phyloP scores from a whole-genome alignment of 2,888 invertebrate genomes.

The Clepsis dumicolana region DNA sequence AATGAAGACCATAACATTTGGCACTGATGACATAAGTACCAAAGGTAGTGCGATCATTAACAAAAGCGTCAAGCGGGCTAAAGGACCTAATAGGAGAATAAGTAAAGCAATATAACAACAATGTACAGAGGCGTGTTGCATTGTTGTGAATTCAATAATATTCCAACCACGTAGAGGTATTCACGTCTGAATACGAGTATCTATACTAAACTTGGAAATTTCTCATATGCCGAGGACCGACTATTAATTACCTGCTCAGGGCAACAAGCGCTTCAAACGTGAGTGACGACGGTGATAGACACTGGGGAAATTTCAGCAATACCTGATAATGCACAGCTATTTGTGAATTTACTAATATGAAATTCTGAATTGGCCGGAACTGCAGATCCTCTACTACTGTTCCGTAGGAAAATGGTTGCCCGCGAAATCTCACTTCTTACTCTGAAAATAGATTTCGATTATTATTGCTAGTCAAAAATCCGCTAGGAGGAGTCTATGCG shows the following conservation, averaged over 20 bases:
- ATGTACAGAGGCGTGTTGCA: slow-evolving; percentile 16
- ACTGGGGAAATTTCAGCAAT: neutral
- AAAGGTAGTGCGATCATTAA: neutral
- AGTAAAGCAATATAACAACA: slow-evolving; percentile 14
- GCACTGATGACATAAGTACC: too few species aligned
- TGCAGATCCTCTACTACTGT: too few species aligned
- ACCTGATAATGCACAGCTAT: neutral
- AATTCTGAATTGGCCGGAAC: neutral
- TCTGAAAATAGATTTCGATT: too few species aligned
- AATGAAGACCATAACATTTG: too few species aligned
- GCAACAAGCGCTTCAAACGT: slow-evolving; percentile 28
- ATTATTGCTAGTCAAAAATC: too few species aligned
- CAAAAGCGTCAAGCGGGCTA: neutral
- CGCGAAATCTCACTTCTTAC: too few species aligned
- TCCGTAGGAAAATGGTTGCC: too few species aligned
- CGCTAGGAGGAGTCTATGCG: too few species aligned
- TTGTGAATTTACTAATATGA: neutral
- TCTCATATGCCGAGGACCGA: slow-evolving; percentile 19
- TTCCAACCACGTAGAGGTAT: slow-evolving; percentile 24
- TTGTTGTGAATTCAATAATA: slow-evolving; percentile 29
- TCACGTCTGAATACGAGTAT: slow-evolving; percentile 17
- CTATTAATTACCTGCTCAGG: slow-evolving; percentile 29
- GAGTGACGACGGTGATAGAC: slow-evolving; percentile 16
- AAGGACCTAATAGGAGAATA: slow-evolving; percentile 6
- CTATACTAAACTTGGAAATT: slow-evolving; percentile 29